These are phyloP conservation scores for Gryllus bimaculatus DNA, from an alignment of 1,140 invertebrate species.

Conservation along the genomic window DNA sequence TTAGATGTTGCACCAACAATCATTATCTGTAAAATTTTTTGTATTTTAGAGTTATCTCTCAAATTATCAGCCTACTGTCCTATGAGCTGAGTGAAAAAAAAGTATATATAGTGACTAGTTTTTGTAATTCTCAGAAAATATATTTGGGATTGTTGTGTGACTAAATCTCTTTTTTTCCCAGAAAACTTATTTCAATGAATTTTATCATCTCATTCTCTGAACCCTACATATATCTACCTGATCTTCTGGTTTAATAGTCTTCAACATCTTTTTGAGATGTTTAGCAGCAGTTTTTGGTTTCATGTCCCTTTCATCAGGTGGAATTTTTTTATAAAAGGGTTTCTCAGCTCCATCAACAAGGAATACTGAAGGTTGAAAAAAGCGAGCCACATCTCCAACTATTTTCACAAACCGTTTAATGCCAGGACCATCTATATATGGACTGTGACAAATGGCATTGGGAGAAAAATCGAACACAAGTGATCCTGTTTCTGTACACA, in stretches of 20 bases:
- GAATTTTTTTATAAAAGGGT: slow-evolving; percentile 54
- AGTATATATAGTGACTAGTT: no score
- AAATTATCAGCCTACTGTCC: no score
- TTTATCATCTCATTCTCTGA: no score
- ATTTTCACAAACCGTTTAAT: slow-evolving; percentile 50
- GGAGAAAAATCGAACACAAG: slow-evolving; percentile 53
- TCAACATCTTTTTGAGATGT: slow-evolving; percentile 55
- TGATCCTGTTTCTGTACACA: slow-evolving; percentile 49
- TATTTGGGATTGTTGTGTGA: no score
- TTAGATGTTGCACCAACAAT: no score
- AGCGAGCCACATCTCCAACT: slow-evolving; percentile 32
- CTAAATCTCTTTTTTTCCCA: no score
- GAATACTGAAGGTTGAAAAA: slow-evolving; percentile 49
- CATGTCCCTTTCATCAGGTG: slow-evolving; percentile 41
- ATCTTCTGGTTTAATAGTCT: slow-evolving; percentile 49
- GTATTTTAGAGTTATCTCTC: no score
- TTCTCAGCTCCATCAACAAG: slow-evolving; percentile 53
- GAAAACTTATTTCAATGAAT: no score
- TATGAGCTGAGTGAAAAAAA: no score
- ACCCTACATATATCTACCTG: slow-evolving; percentile 31
- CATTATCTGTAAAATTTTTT: no score
- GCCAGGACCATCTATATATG: slow-evolving; percentile 45
- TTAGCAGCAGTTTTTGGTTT: slow-evolving; percentile 54
- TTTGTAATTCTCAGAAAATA: no score
- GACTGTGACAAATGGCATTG: slow-evolving; percentile 35